Conservation (phyloP, 2,888 invertebrate species). For the Mechanitis messenoides region DNA sequence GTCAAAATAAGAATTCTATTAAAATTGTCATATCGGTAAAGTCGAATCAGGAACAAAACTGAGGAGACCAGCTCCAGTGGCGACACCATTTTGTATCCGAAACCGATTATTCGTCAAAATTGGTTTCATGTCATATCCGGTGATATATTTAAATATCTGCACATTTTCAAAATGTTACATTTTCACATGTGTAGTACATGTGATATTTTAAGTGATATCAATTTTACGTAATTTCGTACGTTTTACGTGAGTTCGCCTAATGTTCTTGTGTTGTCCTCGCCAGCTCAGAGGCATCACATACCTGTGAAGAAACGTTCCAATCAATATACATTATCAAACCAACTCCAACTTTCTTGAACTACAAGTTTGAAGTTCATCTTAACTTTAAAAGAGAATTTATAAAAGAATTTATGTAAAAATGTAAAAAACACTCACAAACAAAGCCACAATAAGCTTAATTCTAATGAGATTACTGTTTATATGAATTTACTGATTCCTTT, state of each 20-base stretch:
- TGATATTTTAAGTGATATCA: no score
- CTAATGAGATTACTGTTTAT: no score
- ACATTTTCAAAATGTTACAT: background rate
- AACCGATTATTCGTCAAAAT: background rate
- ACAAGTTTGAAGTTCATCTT: no score
- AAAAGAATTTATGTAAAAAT: no score
- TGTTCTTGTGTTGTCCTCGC: background rate
- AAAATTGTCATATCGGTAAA: conserved; percentile 22
- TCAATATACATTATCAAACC: background rate
- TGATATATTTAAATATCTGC: background rate
- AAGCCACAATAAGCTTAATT: no score
- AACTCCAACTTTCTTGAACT: no score
- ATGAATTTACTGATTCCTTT: no score
- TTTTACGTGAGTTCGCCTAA: background rate
- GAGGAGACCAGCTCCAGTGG: conserved; percentile 19
- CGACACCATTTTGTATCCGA: background rate
- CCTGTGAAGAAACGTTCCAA: background rate
- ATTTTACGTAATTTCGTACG: no score
- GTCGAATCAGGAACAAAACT: conserved; percentile 10
- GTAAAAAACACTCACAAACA: no score
- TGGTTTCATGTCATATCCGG: background rate
- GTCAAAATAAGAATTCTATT: conserved; percentile 26
- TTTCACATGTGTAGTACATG: background rate
- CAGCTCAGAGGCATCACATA: background rate
- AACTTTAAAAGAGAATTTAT: no score